Evolutionary conservation across 37 sponge, comb jelly and placozoan genomes (phyloP).

Genomic region (Ianthella basta): DNA sequence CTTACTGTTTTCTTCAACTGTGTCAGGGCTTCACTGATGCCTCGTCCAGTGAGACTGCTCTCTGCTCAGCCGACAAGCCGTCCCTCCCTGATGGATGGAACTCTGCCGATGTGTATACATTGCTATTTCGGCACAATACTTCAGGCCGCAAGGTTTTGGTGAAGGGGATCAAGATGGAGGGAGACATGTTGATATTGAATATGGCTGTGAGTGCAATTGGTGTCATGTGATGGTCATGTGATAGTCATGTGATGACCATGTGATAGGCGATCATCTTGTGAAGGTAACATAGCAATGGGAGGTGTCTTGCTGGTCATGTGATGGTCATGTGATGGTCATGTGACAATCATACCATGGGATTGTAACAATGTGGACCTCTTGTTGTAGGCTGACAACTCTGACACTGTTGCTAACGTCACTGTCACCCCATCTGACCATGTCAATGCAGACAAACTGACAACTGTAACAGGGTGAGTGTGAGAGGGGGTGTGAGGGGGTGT

Average conservation of each 20-base stretch:
- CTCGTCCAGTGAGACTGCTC: no score
- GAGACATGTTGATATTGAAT: neutral
- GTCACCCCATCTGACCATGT: constrained; percentile 6
- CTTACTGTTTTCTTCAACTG: no score
- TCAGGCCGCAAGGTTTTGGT: neutral
- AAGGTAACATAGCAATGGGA: neutral
- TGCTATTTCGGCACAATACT: neutral
- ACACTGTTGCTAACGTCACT: constrained; percentile 14
- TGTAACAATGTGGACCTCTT: neutral
- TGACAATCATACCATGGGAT: neutral
- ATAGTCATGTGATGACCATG: constrained; percentile 4
- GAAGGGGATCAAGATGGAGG: constrained; percentile 21
- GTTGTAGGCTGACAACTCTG: neutral
- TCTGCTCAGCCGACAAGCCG: constrained; percentile 6
- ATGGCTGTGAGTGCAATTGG: neutral
- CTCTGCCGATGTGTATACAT: neutral
- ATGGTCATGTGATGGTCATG: neutral
- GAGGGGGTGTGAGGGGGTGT: neutral
- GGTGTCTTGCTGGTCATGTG: neutral
- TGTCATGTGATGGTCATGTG: no score
- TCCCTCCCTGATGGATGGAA: constrained; percentile 19
- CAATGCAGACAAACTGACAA: neutral
- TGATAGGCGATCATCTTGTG: constrained; percentile 44
- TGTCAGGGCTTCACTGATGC: no score
- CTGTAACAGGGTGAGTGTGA: constrained; percentile 6